Evolutionary conservation across 2,888 invertebrate genomes (phyloP).

Genomic region (Caenorhabditis sinica): DNA sequence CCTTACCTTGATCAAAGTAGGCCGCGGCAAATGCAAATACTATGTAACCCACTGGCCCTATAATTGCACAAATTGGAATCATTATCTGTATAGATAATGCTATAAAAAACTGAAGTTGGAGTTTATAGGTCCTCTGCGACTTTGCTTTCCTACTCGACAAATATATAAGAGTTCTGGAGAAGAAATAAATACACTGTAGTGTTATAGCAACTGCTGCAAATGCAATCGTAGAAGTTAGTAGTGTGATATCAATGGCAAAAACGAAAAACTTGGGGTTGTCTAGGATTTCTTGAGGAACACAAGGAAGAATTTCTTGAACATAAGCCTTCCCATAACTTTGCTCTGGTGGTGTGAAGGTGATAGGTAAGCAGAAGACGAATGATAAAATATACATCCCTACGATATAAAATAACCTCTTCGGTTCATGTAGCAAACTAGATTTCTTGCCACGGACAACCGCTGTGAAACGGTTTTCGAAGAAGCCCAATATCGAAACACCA

Average conservation of each 20-base stretch:
- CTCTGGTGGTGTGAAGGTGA: slow-evolving; percentile 24
- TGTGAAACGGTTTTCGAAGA: slow-evolving; percentile 19
- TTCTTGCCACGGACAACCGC: neutral
- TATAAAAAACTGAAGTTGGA: neutral
- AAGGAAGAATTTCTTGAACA: slow-evolving; percentile 17
- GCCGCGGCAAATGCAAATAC: neutral
- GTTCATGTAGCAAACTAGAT: neutral
- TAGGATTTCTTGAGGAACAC: slow-evolving; percentile 10
- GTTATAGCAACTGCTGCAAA: neutral
- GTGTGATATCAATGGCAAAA: slow-evolving; percentile 27
- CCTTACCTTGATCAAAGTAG: slow-evolving; percentile 17
- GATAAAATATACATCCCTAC: slow-evolving; percentile 1
- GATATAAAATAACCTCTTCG: neutral
- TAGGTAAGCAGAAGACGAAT: slow-evolving; percentile 8
- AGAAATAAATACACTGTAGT: slow-evolving; percentile 1
- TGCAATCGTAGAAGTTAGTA: neutral
- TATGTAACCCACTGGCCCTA: neutral
- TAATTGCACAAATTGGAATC: neutral
- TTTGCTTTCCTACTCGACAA: slow-evolving; percentile 23
- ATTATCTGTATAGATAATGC: neutral
- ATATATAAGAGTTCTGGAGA: neutral
- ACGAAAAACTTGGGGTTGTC: slow-evolving; percentile 25
- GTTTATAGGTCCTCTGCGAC: slow-evolving; percentile 26
- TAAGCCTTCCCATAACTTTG: slow-evolving; percentile 6
- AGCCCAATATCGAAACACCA: slow-evolving; percentile 6